Evolutionary conservation across 2,797 vertebrate genomes (phyloP).

Genomic region (Borostomias antarcticus): DNA sequence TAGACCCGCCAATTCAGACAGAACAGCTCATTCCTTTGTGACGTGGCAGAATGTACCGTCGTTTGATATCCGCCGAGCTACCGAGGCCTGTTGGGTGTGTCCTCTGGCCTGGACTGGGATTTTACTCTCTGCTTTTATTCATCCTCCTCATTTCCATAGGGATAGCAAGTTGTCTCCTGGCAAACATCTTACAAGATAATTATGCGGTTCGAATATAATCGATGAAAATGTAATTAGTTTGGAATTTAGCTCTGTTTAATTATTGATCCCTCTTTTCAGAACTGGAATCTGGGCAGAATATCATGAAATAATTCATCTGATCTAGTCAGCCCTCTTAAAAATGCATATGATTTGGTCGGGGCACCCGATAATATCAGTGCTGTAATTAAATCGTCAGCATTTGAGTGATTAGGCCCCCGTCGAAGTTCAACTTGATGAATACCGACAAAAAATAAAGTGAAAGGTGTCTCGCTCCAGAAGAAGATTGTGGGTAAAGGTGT

Average conservation of each 20-base stretch:
- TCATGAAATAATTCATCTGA: constrained; percentile 21
- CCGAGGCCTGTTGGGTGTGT: no score
- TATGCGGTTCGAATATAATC: constrained; percentile 41
- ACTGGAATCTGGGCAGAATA: constrained; percentile 25
- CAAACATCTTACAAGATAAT: constrained; percentile 42
- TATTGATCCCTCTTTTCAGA: constrained; percentile 34
- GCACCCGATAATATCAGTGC: background rate
- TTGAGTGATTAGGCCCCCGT: background rate
- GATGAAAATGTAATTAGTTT: constrained; percentile 51
- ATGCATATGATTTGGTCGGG: constrained; percentile 30
- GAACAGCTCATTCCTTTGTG: no score
- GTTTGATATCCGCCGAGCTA: no score
- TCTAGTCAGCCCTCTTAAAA: constrained; percentile 29
- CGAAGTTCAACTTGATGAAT: background rate
- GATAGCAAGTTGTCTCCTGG: constrained; percentile 21
- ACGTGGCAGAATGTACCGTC: no score
- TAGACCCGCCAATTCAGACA: no score
- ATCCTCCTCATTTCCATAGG: constrained; percentile 28
- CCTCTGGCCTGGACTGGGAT: no score
- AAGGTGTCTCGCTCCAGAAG: constrained; percentile 20
- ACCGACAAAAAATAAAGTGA: constrained; percentile 20
- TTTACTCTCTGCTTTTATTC: constrained; percentile 25
- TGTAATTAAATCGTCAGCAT: constrained; percentile 37
- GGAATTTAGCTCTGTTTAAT: constrained; percentile 45
- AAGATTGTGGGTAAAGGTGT: constrained; percentile 27